A percentile compares a stretch with the other conserved stretches of the same genome.
Conservation (phyloP, 2,797 vertebrate genomes). For the Dicrostonyx torquatus region DNA sequence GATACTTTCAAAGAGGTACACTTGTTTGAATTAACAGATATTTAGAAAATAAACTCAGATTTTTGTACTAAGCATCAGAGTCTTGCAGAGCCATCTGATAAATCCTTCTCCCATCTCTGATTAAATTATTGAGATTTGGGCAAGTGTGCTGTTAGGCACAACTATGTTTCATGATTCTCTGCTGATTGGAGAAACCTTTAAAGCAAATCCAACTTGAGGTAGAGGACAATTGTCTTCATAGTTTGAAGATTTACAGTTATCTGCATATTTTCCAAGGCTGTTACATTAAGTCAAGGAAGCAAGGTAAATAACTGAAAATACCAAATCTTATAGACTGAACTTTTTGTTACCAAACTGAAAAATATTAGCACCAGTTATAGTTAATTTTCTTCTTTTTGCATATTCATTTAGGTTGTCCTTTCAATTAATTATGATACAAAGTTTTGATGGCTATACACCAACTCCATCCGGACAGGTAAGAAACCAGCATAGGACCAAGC, state of each 20-base stretch:
- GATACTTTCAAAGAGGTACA: not conserved
- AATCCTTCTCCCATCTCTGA: not conserved
- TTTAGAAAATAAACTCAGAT: not conserved
- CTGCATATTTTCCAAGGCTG: not conserved
- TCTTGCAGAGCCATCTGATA: not conserved
- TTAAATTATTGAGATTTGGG: not conserved
- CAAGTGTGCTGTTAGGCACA: not conserved
- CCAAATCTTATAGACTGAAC: not conserved
- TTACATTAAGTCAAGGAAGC: not conserved
- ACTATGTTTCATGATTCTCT: not conserved
- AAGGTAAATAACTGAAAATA: not conserved
- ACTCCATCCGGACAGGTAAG: no score
- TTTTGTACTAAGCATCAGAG: not conserved
- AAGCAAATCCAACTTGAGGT: not conserved
- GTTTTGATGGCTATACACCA: not conserved
- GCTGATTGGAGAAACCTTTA: not conserved
- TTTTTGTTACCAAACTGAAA: slow-evolving; percentile 3
- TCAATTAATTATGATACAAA: not conserved
- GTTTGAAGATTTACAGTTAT: not conserved
- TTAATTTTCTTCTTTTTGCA: not conserved
- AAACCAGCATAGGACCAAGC: no score
- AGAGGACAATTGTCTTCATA: not conserved
- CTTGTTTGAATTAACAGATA: not conserved
- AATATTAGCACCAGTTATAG: not conserved
- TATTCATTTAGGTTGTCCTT: not conserved